Conservation (phyloP, 1,140 invertebrate genomes). For the Leptonema lineaticorne region DNA sequence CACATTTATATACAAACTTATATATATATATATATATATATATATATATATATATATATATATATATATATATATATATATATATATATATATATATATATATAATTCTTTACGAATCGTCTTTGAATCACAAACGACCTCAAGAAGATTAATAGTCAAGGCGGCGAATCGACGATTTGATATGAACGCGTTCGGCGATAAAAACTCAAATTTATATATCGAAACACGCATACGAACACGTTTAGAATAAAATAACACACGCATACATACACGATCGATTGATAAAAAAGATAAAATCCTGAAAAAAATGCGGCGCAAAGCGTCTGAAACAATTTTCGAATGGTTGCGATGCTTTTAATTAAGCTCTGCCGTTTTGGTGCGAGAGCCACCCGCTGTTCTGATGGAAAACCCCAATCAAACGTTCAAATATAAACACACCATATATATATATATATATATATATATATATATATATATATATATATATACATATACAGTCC, state of each 20-base stretch:
- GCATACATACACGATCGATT: neutral
- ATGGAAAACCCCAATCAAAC: constrained; percentile 13
- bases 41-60: too few relatives aligned
- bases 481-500: too few relatives aligned
- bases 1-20: too few relatives aligned
- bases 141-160: neutral
- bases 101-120: neutral
- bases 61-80: too few relatives aligned
- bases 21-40: too few relatives aligned
- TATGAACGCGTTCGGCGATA: neutral
- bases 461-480: too few relatives aligned
- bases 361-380: constrained; percentile 21
- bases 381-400: constrained; percentile 30
- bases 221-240: too few relatives aligned
- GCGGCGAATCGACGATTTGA: neutral
- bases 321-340: neutral
- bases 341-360: constrained; percentile 27
- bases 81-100: too few relatives aligned
- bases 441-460: neutral
- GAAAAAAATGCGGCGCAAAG: neutral
- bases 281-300: neutral
- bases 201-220: neutral
- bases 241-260: neutral
- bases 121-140: neutral
- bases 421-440: neutral